Evolutionary conservation across 2,888 invertebrate genomes (phyloP).

Genomic region (Apamea epomidion): DNA sequence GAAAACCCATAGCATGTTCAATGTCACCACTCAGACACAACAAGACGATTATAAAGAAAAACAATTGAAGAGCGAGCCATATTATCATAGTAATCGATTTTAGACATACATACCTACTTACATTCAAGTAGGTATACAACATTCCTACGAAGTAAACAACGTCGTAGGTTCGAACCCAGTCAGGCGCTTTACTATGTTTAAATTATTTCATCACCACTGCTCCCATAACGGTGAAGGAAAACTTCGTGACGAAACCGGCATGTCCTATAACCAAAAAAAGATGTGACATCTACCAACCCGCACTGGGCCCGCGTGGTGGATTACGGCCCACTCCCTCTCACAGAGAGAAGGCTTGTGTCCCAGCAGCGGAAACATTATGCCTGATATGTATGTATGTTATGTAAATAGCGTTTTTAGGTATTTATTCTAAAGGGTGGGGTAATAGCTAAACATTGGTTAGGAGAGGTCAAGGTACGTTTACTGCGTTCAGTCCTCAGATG

Average conservation of each 20-base stretch:
- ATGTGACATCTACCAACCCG: background rate
- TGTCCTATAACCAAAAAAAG: background rate
- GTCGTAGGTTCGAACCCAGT: background rate
- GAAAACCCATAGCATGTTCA: constrained; percentile 33
- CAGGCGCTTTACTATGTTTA: background rate
- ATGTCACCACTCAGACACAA: constrained; percentile 16
- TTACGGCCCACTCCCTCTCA: background rate
- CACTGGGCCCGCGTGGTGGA: background rate
- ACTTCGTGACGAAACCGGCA: background rate
- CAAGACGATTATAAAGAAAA: constrained; percentile 43
- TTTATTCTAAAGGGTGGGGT: background rate
- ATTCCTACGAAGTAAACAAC: background rate
- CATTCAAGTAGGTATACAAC: background rate
- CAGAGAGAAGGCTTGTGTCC: background rate
- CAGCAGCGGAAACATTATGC: background rate
- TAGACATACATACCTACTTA: background rate
- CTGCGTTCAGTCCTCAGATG: no score
- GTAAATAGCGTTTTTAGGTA: background rate
- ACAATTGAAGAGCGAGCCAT: constrained; percentile 26
- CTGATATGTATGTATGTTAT: no score
- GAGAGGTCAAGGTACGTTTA: background rate
- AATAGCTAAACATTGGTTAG: background rate
- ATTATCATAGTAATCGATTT: constrained; percentile 7
- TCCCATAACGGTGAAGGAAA: background rate
- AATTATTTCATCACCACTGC: background rate